phyloP scores from a whole-genome alignment of 2,888 invertebrate genomes.

The Coelinius sp. region DNA sequence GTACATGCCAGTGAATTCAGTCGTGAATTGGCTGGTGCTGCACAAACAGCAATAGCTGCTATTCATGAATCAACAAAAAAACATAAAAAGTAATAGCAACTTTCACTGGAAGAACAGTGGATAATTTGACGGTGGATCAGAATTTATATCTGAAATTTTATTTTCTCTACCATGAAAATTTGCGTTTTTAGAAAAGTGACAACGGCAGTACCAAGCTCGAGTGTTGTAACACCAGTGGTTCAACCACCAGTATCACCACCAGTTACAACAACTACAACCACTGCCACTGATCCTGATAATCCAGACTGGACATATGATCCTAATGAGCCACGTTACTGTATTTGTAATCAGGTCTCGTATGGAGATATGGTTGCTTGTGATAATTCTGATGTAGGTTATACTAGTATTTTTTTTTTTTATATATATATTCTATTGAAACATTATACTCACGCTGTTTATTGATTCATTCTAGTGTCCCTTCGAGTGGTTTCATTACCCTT shows the following conservation, averaged over 20 bases:
- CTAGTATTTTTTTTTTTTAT: not conserved
- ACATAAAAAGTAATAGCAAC: constrained; percentile 74
- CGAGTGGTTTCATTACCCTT: constrained; percentile 99
- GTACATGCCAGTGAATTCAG: constrained; percentile 80
- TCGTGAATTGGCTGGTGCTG: constrained; percentile 80
- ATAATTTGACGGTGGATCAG: constrained; percentile 1
- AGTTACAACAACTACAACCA: constrained; percentile 69
- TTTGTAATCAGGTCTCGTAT: constrained; percentile 97
- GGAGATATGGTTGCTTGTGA: constrained; percentile 99
- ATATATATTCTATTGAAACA: not conserved
- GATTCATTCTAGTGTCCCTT: constrained; percentile 88
- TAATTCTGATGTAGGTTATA: constrained; percentile 88
- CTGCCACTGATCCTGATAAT: constrained; percentile 76
- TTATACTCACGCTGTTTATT: constrained; percentile 39
- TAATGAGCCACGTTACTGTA: constrained; percentile 95
- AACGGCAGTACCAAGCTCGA: constrained; percentile 61
- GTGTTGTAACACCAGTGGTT: constrained; percentile 61
- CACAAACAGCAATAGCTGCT: constrained; percentile 81
- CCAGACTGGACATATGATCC: constrained; percentile 95
- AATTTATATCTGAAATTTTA: constrained; percentile 11
- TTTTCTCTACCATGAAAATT: constrained; percentile 14
- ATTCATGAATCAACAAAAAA: constrained; percentile 78
- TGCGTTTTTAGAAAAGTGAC: constrained; percentile 64
- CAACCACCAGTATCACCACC: constrained; percentile 70
- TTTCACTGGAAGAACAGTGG: not conserved